A percentile compares a stretch with the other conserved stretches of the same genome.
These are phyloP conservation scores for Brachyhypopomus gauderio DNA, from an alignment of 2,113 vertebrate genomes.

Conservation along the genomic window DNA sequence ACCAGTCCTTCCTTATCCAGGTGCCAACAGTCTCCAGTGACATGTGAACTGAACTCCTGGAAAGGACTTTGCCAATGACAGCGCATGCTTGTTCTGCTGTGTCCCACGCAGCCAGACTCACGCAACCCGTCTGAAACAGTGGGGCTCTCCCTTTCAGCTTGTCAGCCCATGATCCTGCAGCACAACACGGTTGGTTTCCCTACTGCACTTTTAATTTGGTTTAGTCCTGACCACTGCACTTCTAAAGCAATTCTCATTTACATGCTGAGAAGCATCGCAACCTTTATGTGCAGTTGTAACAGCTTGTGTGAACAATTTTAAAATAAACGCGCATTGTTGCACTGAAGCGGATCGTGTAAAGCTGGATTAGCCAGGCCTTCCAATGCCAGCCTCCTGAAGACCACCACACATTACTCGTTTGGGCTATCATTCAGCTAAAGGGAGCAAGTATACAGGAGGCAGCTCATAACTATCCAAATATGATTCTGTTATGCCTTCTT, in stretches of 20 bases:
- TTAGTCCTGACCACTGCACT: background rate
- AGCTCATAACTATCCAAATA: background rate
- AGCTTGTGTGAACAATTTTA: background rate
- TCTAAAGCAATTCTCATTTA: background rate
- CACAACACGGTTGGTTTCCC: background rate
- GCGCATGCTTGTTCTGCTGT: background rate
- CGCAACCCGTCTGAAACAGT: background rate
- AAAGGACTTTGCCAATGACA: background rate
- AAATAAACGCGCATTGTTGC: background rate
- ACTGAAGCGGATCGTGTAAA: background rate
- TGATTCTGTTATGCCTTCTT: background rate
- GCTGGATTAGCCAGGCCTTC: background rate
- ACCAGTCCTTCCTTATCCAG: constrained; percentile 44
- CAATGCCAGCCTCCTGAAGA: too few species aligned
- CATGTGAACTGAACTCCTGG: constrained; percentile 19
- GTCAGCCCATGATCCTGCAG: background rate
- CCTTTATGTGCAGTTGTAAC: background rate
- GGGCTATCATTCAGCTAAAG: background rate
- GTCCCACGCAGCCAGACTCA: background rate
- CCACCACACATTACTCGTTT: background rate
- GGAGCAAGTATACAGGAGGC: background rate
- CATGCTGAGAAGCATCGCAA: background rate
- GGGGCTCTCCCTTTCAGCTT: background rate
- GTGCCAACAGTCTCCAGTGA: constrained; percentile 49
- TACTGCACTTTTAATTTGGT: background rate